These are phyloP conservation scores for Phylloscopus trochilus DNA, from an alignment of 2,113 vertebrate species.

Conservation along the genomic window DNA sequence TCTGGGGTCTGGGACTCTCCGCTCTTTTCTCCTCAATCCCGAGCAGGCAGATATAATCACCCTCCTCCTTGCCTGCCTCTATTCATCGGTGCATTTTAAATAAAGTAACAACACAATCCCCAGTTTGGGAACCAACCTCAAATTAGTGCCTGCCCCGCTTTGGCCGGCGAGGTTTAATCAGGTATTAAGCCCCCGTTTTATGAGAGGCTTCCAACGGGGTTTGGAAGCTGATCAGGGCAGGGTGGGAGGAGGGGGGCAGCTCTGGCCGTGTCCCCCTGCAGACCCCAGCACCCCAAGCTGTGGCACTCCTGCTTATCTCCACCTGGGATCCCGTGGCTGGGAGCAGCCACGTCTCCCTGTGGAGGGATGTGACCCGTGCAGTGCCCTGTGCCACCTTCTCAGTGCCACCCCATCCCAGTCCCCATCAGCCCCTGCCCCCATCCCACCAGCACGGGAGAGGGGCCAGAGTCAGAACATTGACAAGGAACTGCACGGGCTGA, in stretches of 20 bases:
- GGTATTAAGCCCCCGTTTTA: not conserved
- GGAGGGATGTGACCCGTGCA: not conserved
- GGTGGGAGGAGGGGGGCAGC: not conserved
- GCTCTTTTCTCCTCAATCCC: not conserved
- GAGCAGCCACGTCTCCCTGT: rapidly evolving
- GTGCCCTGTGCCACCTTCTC: not conserved
- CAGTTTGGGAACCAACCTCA: constrained; percentile 26
- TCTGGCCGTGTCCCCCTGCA: not conserved
- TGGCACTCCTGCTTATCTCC: rapidly evolving
- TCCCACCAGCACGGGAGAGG: rapidly evolving
- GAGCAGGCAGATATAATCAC: constrained; percentile 33
- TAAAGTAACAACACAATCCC: constrained; percentile 25
- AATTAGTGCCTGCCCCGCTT: not conserved
- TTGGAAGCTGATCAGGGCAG: not conserved
- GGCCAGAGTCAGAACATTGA: rapidly evolving
- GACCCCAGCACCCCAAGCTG: not conserved
- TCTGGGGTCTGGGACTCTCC: constrained; percentile 31
- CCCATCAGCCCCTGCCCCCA: not conserved
- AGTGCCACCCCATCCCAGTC: not conserved
- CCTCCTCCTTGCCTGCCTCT: not conserved
- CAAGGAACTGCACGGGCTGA: rapidly evolving
- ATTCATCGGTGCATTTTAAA: constrained; percentile 22
- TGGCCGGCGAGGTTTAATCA: constrained; percentile 3
- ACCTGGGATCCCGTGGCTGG: rapidly evolving
- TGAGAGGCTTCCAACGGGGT: not conserved